Evolutionary conservation across 92 coral and sea anemone species (phyloP).

Genomic region (Heliopora coerulea): DNA sequence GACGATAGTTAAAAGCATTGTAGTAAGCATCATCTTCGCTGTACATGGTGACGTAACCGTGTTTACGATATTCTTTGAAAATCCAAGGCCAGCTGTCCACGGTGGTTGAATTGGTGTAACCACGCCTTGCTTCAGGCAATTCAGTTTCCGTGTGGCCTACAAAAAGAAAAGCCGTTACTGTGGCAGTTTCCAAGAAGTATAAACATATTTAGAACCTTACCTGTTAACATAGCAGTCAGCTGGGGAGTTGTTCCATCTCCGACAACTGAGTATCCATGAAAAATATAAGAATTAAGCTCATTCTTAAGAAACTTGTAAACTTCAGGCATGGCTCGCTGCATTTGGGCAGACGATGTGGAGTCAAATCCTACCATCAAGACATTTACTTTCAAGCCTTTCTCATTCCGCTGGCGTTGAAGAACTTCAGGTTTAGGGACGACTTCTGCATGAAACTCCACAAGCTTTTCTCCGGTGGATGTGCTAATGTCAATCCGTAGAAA

Average conservation of each 20-base stretch:
- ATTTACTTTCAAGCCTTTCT: conserved; percentile 66
- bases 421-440: conserved; percentile 66
- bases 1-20: conserved; percentile 75
- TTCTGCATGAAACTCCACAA: conserved; percentile 81
- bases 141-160: conserved; percentile 72
- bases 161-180: too few relatives aligned
- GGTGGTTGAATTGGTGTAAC: conserved; percentile 50
- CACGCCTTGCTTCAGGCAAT: conserved; percentile 88
- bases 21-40: conserved; percentile 69
- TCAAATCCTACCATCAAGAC: conserved; percentile 87
- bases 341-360: conserved; percentile 71
- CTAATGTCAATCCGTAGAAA: conserved; percentile 70
- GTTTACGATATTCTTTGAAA: conserved; percentile 66
- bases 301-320: conserved; percentile 66
- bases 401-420: conserved; percentile 42
- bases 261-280: conserved; percentile 79
- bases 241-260: conserved; percentile 99
- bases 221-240: conserved; percentile 82
- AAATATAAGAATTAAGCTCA: conserved; percentile 64
- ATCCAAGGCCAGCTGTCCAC: conserved; percentile 93
- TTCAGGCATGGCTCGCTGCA: conserved; percentile 77
- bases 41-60: conserved; percentile 84
- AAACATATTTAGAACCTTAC: too few relatives aligned
- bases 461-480: conserved; percentile 52
- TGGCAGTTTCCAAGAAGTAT: too few relatives aligned